These are phyloP conservation scores for Eilema griseolum DNA, from an alignment of 2,888 invertebrate species.

Conservation along the genomic window DNA sequence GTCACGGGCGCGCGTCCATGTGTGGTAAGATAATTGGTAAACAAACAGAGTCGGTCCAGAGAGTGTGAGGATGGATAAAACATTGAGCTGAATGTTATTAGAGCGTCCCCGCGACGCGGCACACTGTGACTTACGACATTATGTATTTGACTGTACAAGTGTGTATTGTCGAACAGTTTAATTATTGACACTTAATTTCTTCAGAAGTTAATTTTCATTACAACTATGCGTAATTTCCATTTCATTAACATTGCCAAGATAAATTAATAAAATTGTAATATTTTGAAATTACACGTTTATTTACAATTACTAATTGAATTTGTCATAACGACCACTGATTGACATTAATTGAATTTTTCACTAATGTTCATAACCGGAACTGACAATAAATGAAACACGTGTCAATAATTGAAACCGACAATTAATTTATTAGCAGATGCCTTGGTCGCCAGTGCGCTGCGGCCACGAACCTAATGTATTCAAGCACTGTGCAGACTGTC, in stretches of 20 bases:
- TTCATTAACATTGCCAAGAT: neutral
- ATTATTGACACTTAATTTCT: neutral
- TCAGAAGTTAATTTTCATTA: neutral
- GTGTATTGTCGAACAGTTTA: neutral
- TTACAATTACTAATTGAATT: no score
- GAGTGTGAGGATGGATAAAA: slow-evolving; percentile 70
- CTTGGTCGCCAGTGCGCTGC: slow-evolving; percentile 7
- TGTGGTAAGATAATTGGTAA: slow-evolving; percentile 49
- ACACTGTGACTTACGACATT: neutral
- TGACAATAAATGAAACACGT: neutral
- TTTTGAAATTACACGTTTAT: neutral
- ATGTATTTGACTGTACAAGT: neutral
- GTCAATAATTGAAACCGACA: neutral
- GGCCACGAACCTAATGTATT: slow-evolving; percentile 24
- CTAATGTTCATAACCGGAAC: neutral
- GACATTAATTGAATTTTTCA: neutral
- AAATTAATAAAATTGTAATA: neutral
- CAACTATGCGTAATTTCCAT: no score
- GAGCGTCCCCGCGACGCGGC: slow-evolving; percentile 21
- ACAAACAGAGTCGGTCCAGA: slow-evolving; percentile 58
- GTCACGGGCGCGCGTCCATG: slow-evolving; percentile 56
- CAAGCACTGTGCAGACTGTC: slow-evolving; percentile 30
- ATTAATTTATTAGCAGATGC: neutral
- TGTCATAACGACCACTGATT: no score
- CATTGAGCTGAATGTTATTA: slow-evolving; percentile 67